Evolutionary conservation across 2,797 vertebrate genomes (phyloP), one percentile per base, ranked within the genome.

Genomic region (Poecilia velifera): DNA sequence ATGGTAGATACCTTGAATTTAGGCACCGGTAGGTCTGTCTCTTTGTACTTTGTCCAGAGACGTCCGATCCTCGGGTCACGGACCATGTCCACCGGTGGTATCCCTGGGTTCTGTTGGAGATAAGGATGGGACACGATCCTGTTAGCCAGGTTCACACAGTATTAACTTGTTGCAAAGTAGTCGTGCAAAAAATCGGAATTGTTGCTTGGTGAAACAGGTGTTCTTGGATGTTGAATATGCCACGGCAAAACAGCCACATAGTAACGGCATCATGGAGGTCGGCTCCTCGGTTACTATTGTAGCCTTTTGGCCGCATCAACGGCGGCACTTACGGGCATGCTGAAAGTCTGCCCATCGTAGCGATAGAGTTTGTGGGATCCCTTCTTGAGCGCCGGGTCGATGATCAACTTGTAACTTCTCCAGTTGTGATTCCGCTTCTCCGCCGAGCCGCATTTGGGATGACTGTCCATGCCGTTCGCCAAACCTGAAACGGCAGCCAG

Each of bases 381-480:
- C 95, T 97, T 99, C 93, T 97, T 98, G 90, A 99, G 95, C 92
- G 97, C 98, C 81, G 98, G 98, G 97, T 99, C 98, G 96, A 99
- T 98, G 89, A 99, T 98, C 98, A 99, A 97, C 98, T 99, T 99
- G 97, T 99, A 99, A 98, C 98, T 99, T 97, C 97, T 98, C 97
- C 98, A 99, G 94, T 99, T 97, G 96, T 98, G 97, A 94, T 96
- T 97, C 94, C 96, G 97, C 95, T 97, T 99, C 97, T 99, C 98
- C 93, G 96, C 97, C 93, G 98, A 97, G 94, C 96, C 96, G 95
- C 97, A 96, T 91, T 96, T 96, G 95, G 94, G 95, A 92, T 98
- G 97, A 92, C 96, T 97, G 95, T 99, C 98, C 97, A 98, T 98
- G 94, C 98, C 98, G 97, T 99, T 99, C 95, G 97, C 96, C 97